phyloP scores from a whole-genome alignment of 2,888 invertebrate species.

The Strigamia maritima region DNA sequence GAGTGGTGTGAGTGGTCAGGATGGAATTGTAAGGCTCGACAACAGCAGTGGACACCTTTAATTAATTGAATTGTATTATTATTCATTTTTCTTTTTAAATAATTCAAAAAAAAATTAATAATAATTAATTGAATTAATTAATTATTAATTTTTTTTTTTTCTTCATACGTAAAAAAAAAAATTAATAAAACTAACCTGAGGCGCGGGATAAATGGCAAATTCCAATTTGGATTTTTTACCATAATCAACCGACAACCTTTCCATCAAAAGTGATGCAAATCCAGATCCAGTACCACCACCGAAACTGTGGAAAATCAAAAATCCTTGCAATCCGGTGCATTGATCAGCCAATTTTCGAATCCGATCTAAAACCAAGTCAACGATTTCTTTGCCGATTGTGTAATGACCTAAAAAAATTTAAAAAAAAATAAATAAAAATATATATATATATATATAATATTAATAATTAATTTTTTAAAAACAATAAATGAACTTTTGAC shows the following conservation, averaged over 20 bases:
- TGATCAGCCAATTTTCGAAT: slow-evolving; percentile 50
- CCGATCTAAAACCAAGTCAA: slow-evolving; percentile 64
- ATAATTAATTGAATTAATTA: too few species aligned
- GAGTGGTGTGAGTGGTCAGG: slow-evolving; percentile 88
- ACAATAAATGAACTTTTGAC: too few species aligned
- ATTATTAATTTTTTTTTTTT: too few species aligned
- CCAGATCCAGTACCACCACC: slow-evolving; percentile 51
- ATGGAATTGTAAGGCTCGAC: slow-evolving; percentile 59
- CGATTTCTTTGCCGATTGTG: slow-evolving; percentile 38
- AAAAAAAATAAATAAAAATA: too few species aligned
- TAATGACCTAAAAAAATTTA: neutral
- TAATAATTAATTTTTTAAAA: too few species aligned
- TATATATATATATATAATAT: too few species aligned
- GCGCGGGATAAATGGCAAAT: slow-evolving; percentile 85
- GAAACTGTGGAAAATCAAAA: slow-evolving; percentile 50
- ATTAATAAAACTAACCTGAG: slow-evolving; percentile 61
- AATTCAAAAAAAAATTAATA: too few species aligned
- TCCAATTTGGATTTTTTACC: slow-evolving; percentile 84
- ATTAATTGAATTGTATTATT: too few species aligned
- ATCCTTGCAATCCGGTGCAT: slow-evolving; percentile 50
- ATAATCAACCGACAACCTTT: slow-evolving; percentile 75
- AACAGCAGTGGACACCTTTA: slow-evolving; percentile 55
- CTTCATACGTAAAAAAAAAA: neutral
- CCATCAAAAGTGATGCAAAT: slow-evolving; percentile 66
- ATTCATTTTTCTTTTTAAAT: too few species aligned